Base-by-base conservation (phyloP, 2,797 vertebrate genomes). In the Tragelaphus oryx region DNA sequence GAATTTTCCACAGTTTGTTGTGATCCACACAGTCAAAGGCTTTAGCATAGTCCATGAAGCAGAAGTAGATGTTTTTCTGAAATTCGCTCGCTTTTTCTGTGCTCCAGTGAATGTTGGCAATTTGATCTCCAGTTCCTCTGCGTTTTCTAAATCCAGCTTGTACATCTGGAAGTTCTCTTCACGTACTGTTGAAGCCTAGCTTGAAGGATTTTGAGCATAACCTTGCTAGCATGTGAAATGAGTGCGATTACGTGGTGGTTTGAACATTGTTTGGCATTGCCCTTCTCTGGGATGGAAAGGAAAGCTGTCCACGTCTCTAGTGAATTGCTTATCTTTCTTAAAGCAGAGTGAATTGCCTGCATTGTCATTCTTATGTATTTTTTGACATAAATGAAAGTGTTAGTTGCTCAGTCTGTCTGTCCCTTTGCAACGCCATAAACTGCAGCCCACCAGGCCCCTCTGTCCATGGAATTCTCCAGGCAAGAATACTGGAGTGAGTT, bases 241-340 rank as follows among this genome's bases (percentile, higher is more conserved):
- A 68, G 62, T 20, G 62, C 9, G 33, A 11, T 68, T 68, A 33
- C 18, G 2, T 68, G 9, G 8, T 68, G 20, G 17, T 68, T 37
- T 68, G 62, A 68, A 20, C n/a, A 37, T 20, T 65, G 8, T 37
- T 68, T 37, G n/a, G n/a, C 62, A 68, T 68, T 37, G 62, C 17
- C n/a, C 9, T 37, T 37, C 62, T 68, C 62, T 68, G 62, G n/a
- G 17, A 68, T 65, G 18, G 62, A n/a, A 37, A 5, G 33, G 62
- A 33, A 68, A 68, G n/a, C 62, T 68, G 17, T 98, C 96, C 4
- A 5, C 8, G 76, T 96, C 95, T 97, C 98, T 46, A 96, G 92
- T 8, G 89, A 97, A 97, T 97, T 97, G 57, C 71, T 96, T 97
- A 89, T 97, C 93, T 97, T 97, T 98, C 96, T 96, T 96, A 95